Base-by-base conservation (phyloP, 2,113 vertebrate species). In the Megaleporinus macrocephalus region DNA sequence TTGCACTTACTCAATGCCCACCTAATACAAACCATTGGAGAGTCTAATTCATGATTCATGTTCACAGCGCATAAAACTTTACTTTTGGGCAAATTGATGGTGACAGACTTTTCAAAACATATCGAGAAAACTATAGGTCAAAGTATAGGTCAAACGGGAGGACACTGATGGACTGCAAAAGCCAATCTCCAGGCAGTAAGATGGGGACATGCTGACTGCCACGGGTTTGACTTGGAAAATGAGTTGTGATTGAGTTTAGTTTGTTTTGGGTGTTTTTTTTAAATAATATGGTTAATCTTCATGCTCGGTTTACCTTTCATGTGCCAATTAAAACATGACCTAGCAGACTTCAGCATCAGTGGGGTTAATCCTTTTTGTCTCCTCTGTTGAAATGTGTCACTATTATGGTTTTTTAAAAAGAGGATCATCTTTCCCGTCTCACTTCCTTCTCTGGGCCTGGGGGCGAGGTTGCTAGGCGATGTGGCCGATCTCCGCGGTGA, bases 391-490 rank as follows among this genome's bases (percentile, higher is more conserved):
- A 88, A 89, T 88, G 68, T 81, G 83, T 77, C 84, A 87, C 88
- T 84, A 89, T 85, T 85, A 81, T 83, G 84, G 89, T 79, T 75
- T n/a, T 88, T 88, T 87, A 86, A 84, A 80, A 89, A 87, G 85
- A 66, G 86, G 88, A 93, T 92, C 90, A 44, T 79, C 83, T 93
- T 92, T 90, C 91, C 80, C 71, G 82, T 88, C 86, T 82, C 84
- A 81, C 88, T 87, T 91, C 89, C 89, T 77, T 61, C 87, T 79
- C 33, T 73, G 80, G 76, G 86, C 88, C 90, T 84, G 77, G 90
- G 86, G 86, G 69, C 78, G 80, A 87, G 86, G 90, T 93, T 92
- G 89, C 92, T 91, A 90, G 84, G 92, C 73, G 74, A 92, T 85
- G 85, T 89, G 80, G 82, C 78, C 92, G 89, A 86, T 91, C 91